Conservation (phyloP, 35 echinoderm and acorn worm species). For the Holothuria glaberrima region DNA sequence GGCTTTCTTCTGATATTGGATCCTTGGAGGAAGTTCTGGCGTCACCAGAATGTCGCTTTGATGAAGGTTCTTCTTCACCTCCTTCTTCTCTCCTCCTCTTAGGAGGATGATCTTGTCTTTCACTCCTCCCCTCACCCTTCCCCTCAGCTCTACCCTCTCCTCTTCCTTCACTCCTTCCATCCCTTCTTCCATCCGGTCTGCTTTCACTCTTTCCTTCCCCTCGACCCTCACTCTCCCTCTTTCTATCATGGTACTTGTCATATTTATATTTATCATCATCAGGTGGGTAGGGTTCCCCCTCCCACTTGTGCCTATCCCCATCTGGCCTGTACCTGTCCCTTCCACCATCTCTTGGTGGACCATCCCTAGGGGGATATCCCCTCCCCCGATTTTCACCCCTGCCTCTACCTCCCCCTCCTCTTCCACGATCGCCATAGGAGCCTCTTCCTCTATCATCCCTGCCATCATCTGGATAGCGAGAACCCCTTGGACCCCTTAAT, state of each 20-base stretch:
- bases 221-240: slow-evolving; percentile 10
- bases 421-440: neutral
- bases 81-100: slow-evolving; percentile 44
- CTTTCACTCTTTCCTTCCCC: neutral
- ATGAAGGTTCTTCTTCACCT: slow-evolving; percentile 22
- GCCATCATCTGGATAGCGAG: neutral
- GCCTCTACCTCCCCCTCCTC: neutral
- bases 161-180: neutral
- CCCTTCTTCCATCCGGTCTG: neutral
- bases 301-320: slow-evolving; percentile 11
- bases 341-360: neutral
- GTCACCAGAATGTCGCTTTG: neutral
- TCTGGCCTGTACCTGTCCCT: slow-evolving; percentile 20
- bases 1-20: neutral
- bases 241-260: slow-evolving; percentile 6
- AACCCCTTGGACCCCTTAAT: slow-evolving; percentile 31
- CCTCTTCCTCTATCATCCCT: slow-evolving; percentile 30
- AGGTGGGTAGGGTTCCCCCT: slow-evolving; percentile 10
- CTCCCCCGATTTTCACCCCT: slow-evolving; percentile 15
- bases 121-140: neutral
- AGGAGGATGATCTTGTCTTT: neutral
- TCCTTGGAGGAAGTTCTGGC: slow-evolving; percentile 28
- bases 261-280: slow-evolving; percentile 25
- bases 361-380: slow-evolving; percentile 13
- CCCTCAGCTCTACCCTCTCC: neutral